phyloP scores from a whole-genome alignment of 23 tunicate genomes.

The Aplidium turbinatum region DNA sequence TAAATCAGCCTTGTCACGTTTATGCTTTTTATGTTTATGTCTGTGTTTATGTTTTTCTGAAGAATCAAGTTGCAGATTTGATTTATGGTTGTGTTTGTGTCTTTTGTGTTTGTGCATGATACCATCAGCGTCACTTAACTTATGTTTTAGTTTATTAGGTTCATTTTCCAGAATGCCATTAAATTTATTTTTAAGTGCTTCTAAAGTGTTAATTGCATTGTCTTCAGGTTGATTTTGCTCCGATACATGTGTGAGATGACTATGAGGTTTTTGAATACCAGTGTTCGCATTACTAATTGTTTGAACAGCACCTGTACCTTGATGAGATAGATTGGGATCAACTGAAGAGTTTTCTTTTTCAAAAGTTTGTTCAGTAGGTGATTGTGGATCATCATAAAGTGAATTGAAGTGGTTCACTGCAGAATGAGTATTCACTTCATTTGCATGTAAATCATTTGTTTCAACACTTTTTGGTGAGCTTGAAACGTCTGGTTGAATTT shows the following conservation, averaged over 20 bases:
- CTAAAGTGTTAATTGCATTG: background rate
- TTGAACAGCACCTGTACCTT: no score
- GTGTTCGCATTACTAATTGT: no score
- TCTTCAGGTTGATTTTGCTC: no score
- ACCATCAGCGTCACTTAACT: conserved; percentile 10
- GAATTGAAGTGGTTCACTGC: background rate
- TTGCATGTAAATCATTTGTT: no score
- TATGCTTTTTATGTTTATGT: conserved; percentile 41
- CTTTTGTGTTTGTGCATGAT: conserved; percentile 55
- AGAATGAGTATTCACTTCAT: background rate
- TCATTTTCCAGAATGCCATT: background rate
- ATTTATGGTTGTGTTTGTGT: conserved; percentile 33
- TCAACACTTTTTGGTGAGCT: no score
- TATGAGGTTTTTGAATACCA: no score
- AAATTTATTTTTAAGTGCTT: background rate
- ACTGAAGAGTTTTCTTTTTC: no score
- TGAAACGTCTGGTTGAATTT: no score
- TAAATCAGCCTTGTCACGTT: conserved; percentile 14
- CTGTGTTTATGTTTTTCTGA: conserved; percentile 20
- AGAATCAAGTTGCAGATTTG: no score
- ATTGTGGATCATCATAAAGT: background rate
- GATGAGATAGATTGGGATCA: no score
- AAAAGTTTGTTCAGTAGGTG: background rate
- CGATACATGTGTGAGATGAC: no score
- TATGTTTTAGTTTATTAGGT: conserved; percentile 28